Conservation (phyloP, 2,797 vertebrate species). For the Dipus sagitta region DNA sequence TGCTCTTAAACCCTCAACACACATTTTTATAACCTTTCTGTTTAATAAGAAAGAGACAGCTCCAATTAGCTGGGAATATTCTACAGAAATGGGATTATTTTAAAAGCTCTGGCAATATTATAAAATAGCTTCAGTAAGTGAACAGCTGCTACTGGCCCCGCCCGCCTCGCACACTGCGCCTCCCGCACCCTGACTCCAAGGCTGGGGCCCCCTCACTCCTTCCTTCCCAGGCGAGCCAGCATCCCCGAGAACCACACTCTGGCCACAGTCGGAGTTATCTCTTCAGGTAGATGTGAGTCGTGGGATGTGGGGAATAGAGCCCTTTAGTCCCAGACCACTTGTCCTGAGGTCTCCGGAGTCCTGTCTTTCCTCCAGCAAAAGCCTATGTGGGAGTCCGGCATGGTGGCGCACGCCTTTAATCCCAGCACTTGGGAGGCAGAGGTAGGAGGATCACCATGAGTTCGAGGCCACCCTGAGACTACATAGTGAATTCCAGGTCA, state of each 20-base stretch:
- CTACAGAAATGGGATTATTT: constrained; percentile 88
- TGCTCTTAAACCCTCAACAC: constrained; percentile 86
- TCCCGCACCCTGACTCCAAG: constrained; percentile 52
- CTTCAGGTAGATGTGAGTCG: background rate
- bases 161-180: constrained; percentile 55
- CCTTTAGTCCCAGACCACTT: background rate
- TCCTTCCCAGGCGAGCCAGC: background rate
- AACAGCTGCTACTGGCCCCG: constrained; percentile 84
- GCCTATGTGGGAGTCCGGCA: background rate
- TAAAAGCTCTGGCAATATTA: constrained; percentile 87
- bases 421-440: too few species aligned
- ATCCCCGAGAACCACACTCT: constrained; percentile 22
- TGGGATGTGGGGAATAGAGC: accelerated
- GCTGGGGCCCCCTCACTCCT: background rate
- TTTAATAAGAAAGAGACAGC: constrained; percentile 90
- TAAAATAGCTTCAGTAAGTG: constrained; percentile 88
- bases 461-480: too few species aligned
- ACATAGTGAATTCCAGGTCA: too few species aligned
- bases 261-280: background rate
- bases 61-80: constrained; percentile 89
- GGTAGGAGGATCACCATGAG: too few species aligned
- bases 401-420: too few species aligned
- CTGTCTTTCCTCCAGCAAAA: constrained; percentile 39
- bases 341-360: background rate
- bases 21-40: constrained; percentile 87